Base-by-base conservation (phyloP, 1,140 invertebrate species). In the Bilobella aurantiaca region DNA sequence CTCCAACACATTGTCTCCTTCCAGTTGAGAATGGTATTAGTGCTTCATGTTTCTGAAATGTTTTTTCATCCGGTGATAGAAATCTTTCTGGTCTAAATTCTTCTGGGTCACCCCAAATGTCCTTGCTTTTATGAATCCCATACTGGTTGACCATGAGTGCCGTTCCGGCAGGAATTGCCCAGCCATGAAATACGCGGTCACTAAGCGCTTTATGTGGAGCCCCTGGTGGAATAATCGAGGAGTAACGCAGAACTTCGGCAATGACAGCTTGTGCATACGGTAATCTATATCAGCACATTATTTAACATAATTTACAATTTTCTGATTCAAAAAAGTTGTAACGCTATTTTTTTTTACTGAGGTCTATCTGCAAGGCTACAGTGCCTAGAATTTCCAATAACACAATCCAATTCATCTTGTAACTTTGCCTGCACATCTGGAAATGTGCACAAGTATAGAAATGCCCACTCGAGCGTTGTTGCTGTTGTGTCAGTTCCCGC, bases 61-160 rank as follows among this genome's bases (percentile, higher is more conserved):
- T 67, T 74, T 85, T 86, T 5, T 86, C 87, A 58, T 78, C 68
- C 32, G 83, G 77, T 29, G 84, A 79, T 1, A 92, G 74, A 75
- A 87, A 91, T 67, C 89, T 79, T 68, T 90, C 87, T 0, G 90
- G 90, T 64, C 82, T 80, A 75, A 91, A 91, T 25, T 77, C 74
- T 60, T 87, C 81, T 0, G 89, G 87, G 31, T 93, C 80, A 1
- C 77, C 81, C 74, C 87, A 89, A 60, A 82, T 82, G 0, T 82
- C 78, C 1, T 85, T 80, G 70, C 89, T 84, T 80, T 86, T 86
- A 25, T 91, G 78, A 58, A 88, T 81, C 58, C 83, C 83, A 64
- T 86, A 85, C 70, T 88, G 87, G 75, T 91, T 93, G 23, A 84
- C 84, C 2, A 92, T 81, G 0, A 93, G 82, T 82, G 89, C 88